Percentiles rank a stretch among this genome's conserved stretches.
Evolutionary conservation across 2,888 invertebrate genomes (phyloP).

Genomic region (Latrodectus hesperus): DNA sequence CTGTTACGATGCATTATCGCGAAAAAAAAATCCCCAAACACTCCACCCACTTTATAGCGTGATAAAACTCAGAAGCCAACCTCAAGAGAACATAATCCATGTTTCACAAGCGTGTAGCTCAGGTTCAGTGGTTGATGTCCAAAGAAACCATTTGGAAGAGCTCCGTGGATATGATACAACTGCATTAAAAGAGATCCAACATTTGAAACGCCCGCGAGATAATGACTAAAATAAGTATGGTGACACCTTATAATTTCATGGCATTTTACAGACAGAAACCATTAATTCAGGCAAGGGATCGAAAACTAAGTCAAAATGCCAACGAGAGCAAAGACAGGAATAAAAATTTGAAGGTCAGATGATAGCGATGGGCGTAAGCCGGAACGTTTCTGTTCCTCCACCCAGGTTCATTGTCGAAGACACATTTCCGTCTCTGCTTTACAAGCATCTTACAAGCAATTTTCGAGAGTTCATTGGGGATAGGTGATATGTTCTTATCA

Average conservation of each 20-base stretch:
- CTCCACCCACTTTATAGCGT: too few relatives aligned
- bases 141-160: not conserved
- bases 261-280: constrained; percentile 32
- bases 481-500: too few relatives aligned
- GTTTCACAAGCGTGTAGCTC: too few relatives aligned
- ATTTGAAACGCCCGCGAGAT: constrained; percentile 30
- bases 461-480: not conserved
- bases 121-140: not conserved
- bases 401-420: constrained; percentile 42
- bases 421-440: not conserved
- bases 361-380: constrained; percentile 42
- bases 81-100: too few relatives aligned
- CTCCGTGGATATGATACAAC: not conserved
- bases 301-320: constrained; percentile 36
- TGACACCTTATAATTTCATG: constrained; percentile 65
- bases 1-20: not conserved
- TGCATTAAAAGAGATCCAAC: not conserved
- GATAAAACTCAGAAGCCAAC: too few relatives aligned
- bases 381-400: constrained; percentile 37
- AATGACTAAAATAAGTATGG: constrained; percentile 36
- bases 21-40: not conserved
- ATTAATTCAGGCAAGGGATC: constrained; percentile 26
- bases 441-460: constrained; percentile 28
- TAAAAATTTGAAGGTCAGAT: constrained; percentile 37
- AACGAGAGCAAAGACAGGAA: constrained; percentile 32